Evolutionary conservation across 2,888 invertebrate genomes (phyloP).

Genomic region (Crocallis elinguaria): DNA sequence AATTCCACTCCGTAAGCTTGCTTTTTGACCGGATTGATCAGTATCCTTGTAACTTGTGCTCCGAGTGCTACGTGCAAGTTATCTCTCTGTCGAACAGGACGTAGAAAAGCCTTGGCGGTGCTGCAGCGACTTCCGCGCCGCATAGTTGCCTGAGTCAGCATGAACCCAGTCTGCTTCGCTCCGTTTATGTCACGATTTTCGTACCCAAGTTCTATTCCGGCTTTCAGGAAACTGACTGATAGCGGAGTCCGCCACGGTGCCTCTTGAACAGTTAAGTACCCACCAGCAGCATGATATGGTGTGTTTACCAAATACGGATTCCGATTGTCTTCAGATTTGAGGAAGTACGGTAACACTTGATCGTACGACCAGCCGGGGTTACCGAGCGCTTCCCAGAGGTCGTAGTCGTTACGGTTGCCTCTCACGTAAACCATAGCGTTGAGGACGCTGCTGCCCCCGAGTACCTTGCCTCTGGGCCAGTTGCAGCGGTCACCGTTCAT

Average conservation of each 20-base stretch:
- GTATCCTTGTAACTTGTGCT: constrained; percentile 89
- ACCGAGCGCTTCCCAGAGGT: constrained; percentile 93
- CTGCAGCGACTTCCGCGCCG: constrained; percentile 93
- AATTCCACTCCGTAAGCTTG: constrained; percentile 92
- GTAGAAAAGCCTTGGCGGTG: constrained; percentile 94
- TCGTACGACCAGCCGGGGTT: constrained; percentile 95
- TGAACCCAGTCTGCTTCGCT: constrained; percentile 93
- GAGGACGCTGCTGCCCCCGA: constrained; percentile 94
- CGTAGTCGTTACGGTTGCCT: constrained; percentile 94
- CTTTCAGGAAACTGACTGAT: constrained; percentile 92
- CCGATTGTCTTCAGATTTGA: constrained; percentile 94
- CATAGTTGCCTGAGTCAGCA: constrained; percentile 94
- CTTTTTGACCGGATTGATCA: constrained; percentile 87
- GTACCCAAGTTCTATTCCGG: constrained; percentile 92
- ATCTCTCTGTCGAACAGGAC: constrained; percentile 90
- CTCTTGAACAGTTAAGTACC: constrained; percentile 93
- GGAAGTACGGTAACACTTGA: constrained; percentile 92
- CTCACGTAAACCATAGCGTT: constrained; percentile 97
- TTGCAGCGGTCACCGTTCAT: constrained; percentile 95
- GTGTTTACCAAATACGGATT: constrained; percentile 92
- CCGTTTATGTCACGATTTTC: constrained; percentile 93
- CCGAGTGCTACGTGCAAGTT: constrained; percentile 93
- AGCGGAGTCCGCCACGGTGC: constrained; percentile 93
- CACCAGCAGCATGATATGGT: constrained; percentile 90
- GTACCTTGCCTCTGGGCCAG: constrained; percentile 96